Evolutionary conservation across 2,797 vertebrate genomes (phyloP).

Genomic region (Alcedo atthis): DNA sequence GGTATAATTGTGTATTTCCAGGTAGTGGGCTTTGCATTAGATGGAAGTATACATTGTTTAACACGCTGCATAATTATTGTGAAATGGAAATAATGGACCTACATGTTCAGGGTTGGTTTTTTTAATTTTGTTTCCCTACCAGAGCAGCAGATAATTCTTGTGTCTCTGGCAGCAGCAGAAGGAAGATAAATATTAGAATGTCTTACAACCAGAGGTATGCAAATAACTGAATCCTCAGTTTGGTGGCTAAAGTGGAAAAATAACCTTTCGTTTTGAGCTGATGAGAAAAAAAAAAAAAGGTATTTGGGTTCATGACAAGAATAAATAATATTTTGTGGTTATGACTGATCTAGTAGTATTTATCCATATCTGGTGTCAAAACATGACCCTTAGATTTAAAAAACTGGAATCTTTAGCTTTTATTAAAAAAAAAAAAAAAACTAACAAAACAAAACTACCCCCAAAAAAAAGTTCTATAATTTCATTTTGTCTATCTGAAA

Average conservation of each 20-base stretch:
- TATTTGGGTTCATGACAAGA: background rate
- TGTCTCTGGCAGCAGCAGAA: background rate
- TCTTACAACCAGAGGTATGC: constrained; percentile 36
- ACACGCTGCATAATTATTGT: constrained; percentile 43
- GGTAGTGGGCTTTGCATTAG: constrained; percentile 28
- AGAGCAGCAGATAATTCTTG: constrained; percentile 40
- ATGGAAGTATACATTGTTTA: constrained; percentile 42
- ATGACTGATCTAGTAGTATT: background rate
- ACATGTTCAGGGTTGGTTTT: background rate
- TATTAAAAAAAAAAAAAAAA: background rate
- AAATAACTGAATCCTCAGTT: constrained; percentile 52
- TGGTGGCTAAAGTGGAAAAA: constrained; percentile 26
- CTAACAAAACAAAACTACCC: no score
- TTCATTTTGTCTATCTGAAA: background rate
- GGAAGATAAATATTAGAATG: constrained; percentile 58
- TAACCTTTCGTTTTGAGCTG: constrained; percentile 22
- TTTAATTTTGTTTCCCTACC: constrained; percentile 25
- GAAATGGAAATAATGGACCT: constrained; percentile 41
- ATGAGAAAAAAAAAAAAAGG: background rate
- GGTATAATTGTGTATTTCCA: constrained; percentile 69
- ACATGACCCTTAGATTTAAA: background rate
- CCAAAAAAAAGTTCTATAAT: background rate
- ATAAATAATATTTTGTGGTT: background rate
- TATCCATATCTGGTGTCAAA: background rate
- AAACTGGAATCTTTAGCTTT: background rate